Evolutionary conservation across 2,113 vertebrate genomes (phyloP).

Genomic region (Ciconia maguari): DNA sequence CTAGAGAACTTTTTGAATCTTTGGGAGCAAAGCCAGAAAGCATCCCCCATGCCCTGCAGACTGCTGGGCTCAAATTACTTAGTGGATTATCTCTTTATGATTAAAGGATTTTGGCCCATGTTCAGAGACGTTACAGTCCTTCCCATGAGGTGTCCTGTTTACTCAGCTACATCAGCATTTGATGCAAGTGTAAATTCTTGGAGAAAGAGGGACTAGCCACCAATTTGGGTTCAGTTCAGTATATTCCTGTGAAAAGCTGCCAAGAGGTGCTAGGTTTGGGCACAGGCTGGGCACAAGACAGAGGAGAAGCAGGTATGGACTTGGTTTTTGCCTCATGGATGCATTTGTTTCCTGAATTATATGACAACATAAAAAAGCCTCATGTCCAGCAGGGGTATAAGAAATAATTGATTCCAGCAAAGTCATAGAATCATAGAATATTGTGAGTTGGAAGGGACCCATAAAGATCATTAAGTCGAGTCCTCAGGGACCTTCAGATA

Average conservation of each 20-base stretch:
- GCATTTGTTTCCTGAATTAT: background rate
- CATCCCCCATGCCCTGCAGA: background rate
- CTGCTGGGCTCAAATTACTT: conserved; percentile 31
- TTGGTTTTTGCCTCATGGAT: background rate
- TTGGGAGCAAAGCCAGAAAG: background rate
- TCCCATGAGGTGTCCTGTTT: conserved; percentile 4
- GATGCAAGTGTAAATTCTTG: background rate
- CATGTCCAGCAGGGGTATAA: background rate
- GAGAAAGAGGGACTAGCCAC: background rate
- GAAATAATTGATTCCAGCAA: background rate
- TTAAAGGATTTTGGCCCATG: conserved; percentile 35
- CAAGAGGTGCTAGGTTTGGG: background rate
- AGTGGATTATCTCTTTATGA: conserved; percentile 45
- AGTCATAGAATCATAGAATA: background rate
- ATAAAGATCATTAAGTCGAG: background rate
- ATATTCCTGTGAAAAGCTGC: background rate
- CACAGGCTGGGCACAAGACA: background rate
- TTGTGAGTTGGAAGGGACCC: background rate
- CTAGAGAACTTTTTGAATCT: background rate
- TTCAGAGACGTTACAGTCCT: conserved; percentile 11
- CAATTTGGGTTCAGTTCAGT: background rate
- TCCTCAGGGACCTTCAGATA: background rate
- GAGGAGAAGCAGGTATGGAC: background rate
- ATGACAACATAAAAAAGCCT: background rate
- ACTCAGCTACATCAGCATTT: background rate